Base-by-base conservation (phyloP, 1,140 invertebrate species). In the Cydia pomonella region DNA sequence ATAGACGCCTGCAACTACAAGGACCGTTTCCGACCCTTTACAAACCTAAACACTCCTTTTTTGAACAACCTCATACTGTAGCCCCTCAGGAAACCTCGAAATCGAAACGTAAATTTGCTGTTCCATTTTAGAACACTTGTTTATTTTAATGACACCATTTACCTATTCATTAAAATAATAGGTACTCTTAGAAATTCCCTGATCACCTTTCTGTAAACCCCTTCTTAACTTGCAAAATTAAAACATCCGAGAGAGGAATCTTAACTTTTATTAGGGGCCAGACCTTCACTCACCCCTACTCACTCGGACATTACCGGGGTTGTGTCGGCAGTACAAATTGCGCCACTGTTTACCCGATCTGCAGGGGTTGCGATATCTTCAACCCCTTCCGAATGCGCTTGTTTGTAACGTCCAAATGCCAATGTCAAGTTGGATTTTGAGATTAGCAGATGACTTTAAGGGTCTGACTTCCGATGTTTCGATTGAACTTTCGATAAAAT, bases 271-370 rank as follows among this genome's bases (percentile, higher is more conserved):
- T 69, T 69, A 69, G 64, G 64, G 64, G 29, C 64, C 53, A 21
- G 53, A 59, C 53, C 29, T 29, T 13, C 23, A 18, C 59, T 7
- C 63, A 66, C 63, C 64, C 64, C 23, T 64, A 12, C 25, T 9
- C 18, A 18, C 29, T 69, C 64, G 64, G 64, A 69, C 64, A 41
- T 69, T 69, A 69, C 64, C 82, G 80, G 82, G 81, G 77, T 76
- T 87, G 87, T 80, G 81, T 84, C 87, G 76, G 81, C 41, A 44
- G 41, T 88, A 91, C 89, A 91, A 91, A 91, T 91, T 89, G 89
- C 84, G 79, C 84, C 85, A 80, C 82, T 90, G 87, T 91, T 89
- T 91, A 89, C 89, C 87, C 80, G 78, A 78, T 73, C 79, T 81
- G 76, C 74, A 69, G 77, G 84, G 71, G 71, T 44, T 47, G 18